phyloP scores from a whole-genome alignment of 2,113 vertebrate genomes.

The Tragelaphus imberbis region DNA sequence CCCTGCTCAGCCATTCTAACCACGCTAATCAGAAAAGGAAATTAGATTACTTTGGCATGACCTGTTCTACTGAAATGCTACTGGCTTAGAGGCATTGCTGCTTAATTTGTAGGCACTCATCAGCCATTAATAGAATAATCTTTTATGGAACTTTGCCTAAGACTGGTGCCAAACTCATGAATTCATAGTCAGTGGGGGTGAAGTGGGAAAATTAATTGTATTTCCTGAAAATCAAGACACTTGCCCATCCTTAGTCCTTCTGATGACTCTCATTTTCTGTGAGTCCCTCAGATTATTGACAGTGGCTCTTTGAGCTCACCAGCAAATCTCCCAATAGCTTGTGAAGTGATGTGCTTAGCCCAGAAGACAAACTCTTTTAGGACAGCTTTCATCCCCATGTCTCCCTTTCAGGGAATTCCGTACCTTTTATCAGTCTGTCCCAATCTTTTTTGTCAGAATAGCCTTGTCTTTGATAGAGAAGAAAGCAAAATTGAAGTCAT shows the following conservation, averaged over 20 bases:
- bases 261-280: background rate
- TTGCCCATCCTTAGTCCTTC: background rate
- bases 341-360: background rate
- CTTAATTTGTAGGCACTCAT: slow-evolving; percentile 49
- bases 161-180: slow-evolving; percentile 32
- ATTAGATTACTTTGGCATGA: slow-evolving; percentile 56
- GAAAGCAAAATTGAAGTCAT: background rate
- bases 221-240: slow-evolving; percentile 40
- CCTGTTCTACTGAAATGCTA: slow-evolving; percentile 32
- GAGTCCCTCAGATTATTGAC: background rate
- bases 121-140: slow-evolving; percentile 49
- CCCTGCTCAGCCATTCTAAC: slow-evolving; percentile 44
- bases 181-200: background rate
- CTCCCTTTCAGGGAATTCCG: background rate
- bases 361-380: background rate
- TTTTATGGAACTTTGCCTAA: slow-evolving; percentile 37
- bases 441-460: background rate
- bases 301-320: background rate
- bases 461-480: background rate
- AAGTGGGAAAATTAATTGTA: background rate
- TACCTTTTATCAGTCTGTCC: background rate
- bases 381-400: background rate
- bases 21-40: slow-evolving; percentile 49
- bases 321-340: background rate
- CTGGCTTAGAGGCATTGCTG: slow-evolving; percentile 43